Evolutionary conservation across 1,140 invertebrate genomes (phyloP).

Genomic region (Macrobrachium nipponense): DNA sequence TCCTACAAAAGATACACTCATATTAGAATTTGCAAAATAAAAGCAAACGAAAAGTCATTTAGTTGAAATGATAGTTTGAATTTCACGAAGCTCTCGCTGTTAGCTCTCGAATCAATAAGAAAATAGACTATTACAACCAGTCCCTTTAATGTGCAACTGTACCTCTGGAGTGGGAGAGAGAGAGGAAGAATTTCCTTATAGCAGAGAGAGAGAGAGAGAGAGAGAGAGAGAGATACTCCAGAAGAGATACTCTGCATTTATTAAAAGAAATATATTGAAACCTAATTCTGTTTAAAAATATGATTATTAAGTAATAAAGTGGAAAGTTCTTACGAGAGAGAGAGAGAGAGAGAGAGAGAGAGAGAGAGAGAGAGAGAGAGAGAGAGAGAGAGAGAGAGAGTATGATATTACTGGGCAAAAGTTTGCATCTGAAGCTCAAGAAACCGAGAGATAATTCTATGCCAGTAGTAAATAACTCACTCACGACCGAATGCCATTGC

Average conservation of each 20-base stretch:
- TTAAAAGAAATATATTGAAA: background rate
- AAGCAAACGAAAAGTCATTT: no score
- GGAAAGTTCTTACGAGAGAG: background rate
- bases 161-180: background rate
- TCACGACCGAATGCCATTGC: no score
- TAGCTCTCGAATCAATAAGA: no score
- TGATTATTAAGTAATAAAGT: background rate
- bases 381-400: background rate
- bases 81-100: no score
- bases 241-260: background rate
- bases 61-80: no score
- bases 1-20: no score
- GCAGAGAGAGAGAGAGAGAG: background rate
- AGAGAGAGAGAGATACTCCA: conserved; percentile 8
- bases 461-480: no score
- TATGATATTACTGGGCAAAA: no score
- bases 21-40: no score
- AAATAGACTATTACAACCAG: no score
- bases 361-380: background rate
- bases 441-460: no score
- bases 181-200: background rate
- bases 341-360: background rate
- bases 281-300: background rate
- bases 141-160: background rate
- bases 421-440: no score